These are phyloP conservation scores for Drosophila repleta DNA, from an alignment of 1,140 invertebrate genomes.

Conservation along the genomic window DNA sequence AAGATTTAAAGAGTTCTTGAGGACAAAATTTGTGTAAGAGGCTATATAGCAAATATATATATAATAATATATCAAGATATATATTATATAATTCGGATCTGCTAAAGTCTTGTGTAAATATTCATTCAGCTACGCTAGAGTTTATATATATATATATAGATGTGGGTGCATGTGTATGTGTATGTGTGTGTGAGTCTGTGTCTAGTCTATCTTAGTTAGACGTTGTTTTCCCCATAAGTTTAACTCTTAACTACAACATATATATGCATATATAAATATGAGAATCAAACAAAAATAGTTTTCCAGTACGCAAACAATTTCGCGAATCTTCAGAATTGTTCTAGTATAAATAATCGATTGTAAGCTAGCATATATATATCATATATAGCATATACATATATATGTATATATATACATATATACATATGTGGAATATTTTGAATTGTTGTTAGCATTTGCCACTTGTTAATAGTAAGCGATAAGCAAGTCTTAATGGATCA, in stretches of 20 bases:
- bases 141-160: constrained; percentile 18
- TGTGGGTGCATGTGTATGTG: constrained; percentile 5
- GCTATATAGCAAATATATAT: background rate
- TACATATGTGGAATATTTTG: constrained; percentile 27
- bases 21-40: too few relatives aligned
- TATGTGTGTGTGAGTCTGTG: constrained; percentile 6
- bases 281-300: constrained; percentile 45
- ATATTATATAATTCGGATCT: constrained; percentile 11
- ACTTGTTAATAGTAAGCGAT: constrained; percentile 49
- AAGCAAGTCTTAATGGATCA: constrained; percentile 26
- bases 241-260: constrained; percentile 22
- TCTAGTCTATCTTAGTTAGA: constrained; percentile 28
- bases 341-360: constrained; percentile 19
- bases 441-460: constrained; percentile 53
- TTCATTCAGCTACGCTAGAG: background rate
- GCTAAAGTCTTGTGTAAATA: constrained; percentile 12
- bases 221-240: constrained; percentile 39
- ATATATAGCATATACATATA: constrained; percentile 1
- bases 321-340: constrained; percentile 18
- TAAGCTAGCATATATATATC: constrained; percentile 6
- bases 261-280: constrained; percentile 34
- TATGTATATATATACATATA: constrained; percentile 9
- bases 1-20: too few relatives aligned
- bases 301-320: constrained; percentile 34
- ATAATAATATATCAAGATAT: too few relatives aligned